These are phyloP conservation scores for Triops cancriformis DNA, from an alignment of 1,140 invertebrate species.

Conservation along the genomic window DNA sequence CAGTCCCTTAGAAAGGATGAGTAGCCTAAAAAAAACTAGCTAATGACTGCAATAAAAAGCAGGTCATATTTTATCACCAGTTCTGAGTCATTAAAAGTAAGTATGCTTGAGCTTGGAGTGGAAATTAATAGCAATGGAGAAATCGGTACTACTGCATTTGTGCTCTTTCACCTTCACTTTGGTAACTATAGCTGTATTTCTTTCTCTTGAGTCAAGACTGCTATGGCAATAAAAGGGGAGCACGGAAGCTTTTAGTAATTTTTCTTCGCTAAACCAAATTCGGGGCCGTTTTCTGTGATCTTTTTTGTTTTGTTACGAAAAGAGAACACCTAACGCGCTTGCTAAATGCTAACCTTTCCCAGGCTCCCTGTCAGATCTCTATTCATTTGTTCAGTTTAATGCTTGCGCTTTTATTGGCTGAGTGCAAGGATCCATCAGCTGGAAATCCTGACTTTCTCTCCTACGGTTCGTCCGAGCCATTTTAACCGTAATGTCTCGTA, in stretches of 20 bases:
- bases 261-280: neutral
- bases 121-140: no score
- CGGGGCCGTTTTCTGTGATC: neutral
- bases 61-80: no score
- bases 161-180: no score
- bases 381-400: neutral
- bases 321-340: neutral
- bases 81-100: no score
- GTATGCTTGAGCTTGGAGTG: no score
- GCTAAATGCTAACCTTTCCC: conserved; percentile 1
- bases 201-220: neutral
- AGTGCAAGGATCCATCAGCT: neutral
- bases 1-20: neutral
- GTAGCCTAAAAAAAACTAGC: neutral
- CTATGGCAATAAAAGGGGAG: neutral
- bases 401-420: neutral
- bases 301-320: neutral
- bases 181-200: neutral
- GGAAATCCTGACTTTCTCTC: neutral
- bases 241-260: neutral
- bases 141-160: no score
- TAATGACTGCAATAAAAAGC: neutral
- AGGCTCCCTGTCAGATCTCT: neutral
- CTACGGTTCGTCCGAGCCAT: neutral
- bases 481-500: neutral